Evolutionary conservation across 2,888 invertebrate genomes (phyloP).

Genomic region (Melipona bicolor): DNA sequence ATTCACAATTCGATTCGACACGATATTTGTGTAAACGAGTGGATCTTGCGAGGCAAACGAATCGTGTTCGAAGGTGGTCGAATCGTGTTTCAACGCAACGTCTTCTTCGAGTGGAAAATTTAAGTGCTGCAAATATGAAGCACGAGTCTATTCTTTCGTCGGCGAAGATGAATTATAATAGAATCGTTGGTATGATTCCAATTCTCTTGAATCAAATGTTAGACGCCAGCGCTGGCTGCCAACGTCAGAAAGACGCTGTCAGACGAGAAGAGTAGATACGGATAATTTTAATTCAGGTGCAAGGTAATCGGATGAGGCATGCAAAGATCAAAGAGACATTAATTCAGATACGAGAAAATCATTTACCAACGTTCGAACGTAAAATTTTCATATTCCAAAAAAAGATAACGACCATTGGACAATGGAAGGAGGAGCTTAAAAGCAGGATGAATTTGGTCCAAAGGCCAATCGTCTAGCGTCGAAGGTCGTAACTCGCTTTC

Average conservation of each 20-base stretch:
- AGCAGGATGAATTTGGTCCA: neutral
- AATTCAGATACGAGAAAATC: no score
- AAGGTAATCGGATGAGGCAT: no score
- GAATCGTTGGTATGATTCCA: constrained; percentile 4
- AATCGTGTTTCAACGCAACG: neutral
- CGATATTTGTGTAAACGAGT: neutral
- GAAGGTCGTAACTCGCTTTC: neutral
- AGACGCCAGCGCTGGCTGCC: neutral
- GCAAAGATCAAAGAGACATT: no score
- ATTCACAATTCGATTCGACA: neutral
- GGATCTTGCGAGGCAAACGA: neutral
- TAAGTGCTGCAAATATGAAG: neutral
- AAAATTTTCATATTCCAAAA: neutral
- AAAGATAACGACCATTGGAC: neutral
- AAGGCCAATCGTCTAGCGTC: no score
- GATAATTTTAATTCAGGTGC: neutral
- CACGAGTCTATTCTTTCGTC: neutral
- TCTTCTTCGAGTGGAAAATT: neutral
- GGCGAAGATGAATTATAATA: neutral
- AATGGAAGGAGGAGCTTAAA: neutral
- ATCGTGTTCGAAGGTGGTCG: neutral
- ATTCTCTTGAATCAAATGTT: constrained; percentile 1
- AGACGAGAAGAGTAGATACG: no score
- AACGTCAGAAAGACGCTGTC: neutral
- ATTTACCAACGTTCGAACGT: no score